Base-by-base conservation (phyloP, 2,888 invertebrate genomes). In the Ophioninae sp. region DNA sequence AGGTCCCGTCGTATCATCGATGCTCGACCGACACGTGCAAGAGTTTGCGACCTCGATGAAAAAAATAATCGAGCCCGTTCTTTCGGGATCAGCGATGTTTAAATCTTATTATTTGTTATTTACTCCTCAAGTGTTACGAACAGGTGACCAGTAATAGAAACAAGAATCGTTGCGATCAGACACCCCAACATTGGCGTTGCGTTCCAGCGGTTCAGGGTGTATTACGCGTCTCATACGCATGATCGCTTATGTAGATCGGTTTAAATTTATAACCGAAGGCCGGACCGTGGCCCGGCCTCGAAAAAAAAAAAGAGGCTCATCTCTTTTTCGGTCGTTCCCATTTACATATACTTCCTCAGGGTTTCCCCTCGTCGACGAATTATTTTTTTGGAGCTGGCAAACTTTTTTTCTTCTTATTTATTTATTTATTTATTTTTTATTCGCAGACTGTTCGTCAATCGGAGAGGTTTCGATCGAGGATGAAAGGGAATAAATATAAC, bases 181-280 rank as follows among this genome's bases (percentile, higher is more conserved):
- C 74, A 30, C 68, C 23, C 56, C 56, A 41, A 30, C 62, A 23
- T 37, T 50, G 50, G 17, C 50, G 50, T 2, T 21, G 20, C 10
- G 59, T 6, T n/a, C 30, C 20, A 8, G 41, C 23, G 41, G 67
- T 39, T 8, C 79, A 50, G 10, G 50, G 41, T n/a, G 30, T 21
- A 41, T 50, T 81, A 30, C 20, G 56, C 70, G 37, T 77, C 65
- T 82, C 73, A 77, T 75, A 70, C 69, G 74, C 68, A 79, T 74
- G 77, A 83, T 79, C 80, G 80, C 77, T 23, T 82, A 82, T 80
- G 82, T 84, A 84, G 84, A 85, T 85, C 84, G 79, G 82, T 74
- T 84, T 85, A 79, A 85, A 82, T 80, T 85, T 84, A 81, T 82
- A 67, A 77, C 75, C 81, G 82, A 85, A 84, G 85, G 84, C 79